These are phyloP conservation scores for Gambusia holbrooki DNA, from an alignment of 2,113 vertebrate species.

Conservation along the genomic window DNA sequence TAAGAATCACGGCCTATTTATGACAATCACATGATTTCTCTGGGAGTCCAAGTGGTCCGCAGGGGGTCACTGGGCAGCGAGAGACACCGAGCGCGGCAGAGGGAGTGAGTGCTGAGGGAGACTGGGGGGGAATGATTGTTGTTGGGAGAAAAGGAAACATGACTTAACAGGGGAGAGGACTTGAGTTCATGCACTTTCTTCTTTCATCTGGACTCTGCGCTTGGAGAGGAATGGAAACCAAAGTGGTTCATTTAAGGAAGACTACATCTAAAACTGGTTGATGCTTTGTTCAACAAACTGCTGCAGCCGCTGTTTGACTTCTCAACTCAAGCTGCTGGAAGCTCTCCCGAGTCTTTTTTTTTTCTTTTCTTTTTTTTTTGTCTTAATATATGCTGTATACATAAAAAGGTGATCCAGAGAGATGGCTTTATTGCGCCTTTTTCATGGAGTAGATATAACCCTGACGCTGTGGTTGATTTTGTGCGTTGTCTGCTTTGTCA, in stretches of 20 bases:
- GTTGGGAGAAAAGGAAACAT: conserved; percentile 38
- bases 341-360: neutral
- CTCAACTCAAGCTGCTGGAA: neutral
- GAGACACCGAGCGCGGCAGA: conserved; percentile 28
- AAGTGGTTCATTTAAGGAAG: conserved; percentile 26
- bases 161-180: conserved; percentile 47
- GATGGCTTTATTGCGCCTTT: conserved; percentile 50
- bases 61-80: conserved; percentile 58
- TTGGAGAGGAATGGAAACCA: conserved; percentile 58
- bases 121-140: conserved; percentile 18
- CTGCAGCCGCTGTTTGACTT: conserved; percentile 12
- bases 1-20: conserved; percentile 57
- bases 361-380: neutral
- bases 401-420: conserved; percentile 37
- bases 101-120: conserved; percentile 14
- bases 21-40: conserved; percentile 70
- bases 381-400: neutral
- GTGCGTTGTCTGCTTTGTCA: conserved; percentile 54
- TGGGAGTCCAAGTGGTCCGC: conserved; percentile 70
- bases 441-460: conserved; percentile 22
- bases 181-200: conserved; percentile 45
- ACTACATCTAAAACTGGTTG: conserved; percentile 39
- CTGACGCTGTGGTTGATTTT: conserved; percentile 27
- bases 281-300: conserved; percentile 55
- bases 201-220: conserved; percentile 30